Evolutionary conservation across 2,113 vertebrate species (phyloP), one percentile per base, ranked within the genome.

Genomic region (Eulemur rufifrons): DNA sequence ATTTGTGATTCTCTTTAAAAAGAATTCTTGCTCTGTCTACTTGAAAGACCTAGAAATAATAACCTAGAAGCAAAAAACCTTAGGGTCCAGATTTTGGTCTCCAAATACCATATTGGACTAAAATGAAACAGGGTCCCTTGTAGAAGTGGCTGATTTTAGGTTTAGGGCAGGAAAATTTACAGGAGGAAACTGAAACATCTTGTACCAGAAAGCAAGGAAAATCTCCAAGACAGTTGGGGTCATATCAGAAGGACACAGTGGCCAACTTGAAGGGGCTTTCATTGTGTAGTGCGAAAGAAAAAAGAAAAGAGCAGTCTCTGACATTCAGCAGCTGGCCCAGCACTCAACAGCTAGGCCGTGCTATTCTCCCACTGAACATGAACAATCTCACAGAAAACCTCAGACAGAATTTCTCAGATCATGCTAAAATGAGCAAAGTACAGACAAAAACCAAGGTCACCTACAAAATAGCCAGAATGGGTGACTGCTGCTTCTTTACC

Each of bases 311-410:
- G n/a, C 13, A 13, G 32, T 4, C 8, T 23, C 69, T 29, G 74
- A 56, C 2, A 0, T 50, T 71, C 39, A 6, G 76, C 27, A 56
- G 29, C 25, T 34, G 32, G 54, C 9, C 11, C 17, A 59, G 73
- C 1, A 12, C 23, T 34, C 27, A 2, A 2, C n/a, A 25, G 50
- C 2, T 5, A 2, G 23, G 5, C n/a, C 29, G 0, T 1, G 13
- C 0, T n/a, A 7, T 59, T 59, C 68, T 77, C 42, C n/a, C 3
- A 7, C 3, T 15, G 37, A 11, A 42, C 8, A 34, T 14, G 2
- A 32, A 7, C 17, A 3, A 2, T 29, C 27, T 42, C 47, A 9
- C 34, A 14, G 45, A 21, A 1, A 3, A 21, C 45, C 47, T 66
- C 27, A 11, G 32, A 37, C 15, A 4, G 1, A 71, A n/a, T 13